Percentiles rank a stretch among this genome's conserved stretches.
These are phyloP conservation scores for Heteractis magnifica DNA, from an alignment of 92 coral and sea anemone genomes.

Conservation along the genomic window DNA sequence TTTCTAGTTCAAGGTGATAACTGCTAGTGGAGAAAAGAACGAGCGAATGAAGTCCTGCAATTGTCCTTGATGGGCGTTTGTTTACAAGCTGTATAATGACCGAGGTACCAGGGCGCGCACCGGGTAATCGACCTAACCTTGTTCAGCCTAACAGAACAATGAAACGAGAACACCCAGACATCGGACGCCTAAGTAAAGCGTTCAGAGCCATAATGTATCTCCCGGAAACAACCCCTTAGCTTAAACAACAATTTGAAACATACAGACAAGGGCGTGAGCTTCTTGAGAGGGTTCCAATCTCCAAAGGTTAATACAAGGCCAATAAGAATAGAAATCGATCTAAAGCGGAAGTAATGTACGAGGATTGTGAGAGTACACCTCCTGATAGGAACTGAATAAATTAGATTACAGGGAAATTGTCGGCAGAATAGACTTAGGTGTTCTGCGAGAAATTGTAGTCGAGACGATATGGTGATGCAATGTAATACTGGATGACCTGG, in stretches of 20 bases:
- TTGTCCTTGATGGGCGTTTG: background rate
- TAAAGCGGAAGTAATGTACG: slow-evolving; percentile 25
- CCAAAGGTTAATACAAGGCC: slow-evolving; percentile 8
- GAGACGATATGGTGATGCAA: background rate
- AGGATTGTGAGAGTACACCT: slow-evolving; percentile 8
- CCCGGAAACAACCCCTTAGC: slow-evolving; percentile 33
- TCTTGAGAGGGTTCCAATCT: background rate
- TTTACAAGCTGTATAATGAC: background rate
- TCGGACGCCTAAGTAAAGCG: slow-evolving; percentile 29
- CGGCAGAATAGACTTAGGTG: slow-evolving; percentile 7
- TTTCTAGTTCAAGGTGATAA: background rate
- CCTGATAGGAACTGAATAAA: slow-evolving; percentile 12
- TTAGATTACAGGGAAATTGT: slow-evolving; percentile 22
- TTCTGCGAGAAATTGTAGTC: background rate
- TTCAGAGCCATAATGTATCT: slow-evolving; percentile 32
- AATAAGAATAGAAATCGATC: slow-evolving; percentile 16
- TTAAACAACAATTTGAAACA: slow-evolving; percentile 16
- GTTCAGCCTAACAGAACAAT: background rate
- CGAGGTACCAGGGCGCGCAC: background rate
- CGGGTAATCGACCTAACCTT: background rate
- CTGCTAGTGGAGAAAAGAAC: background rate
- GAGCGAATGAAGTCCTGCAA: background rate
- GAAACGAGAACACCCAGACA: slow-evolving; percentile 21
- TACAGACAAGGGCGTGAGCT: slow-evolving; percentile 22
- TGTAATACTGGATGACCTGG: background rate